Base-by-base conservation (phyloP, 2,888 invertebrate genomes). In the Nymphalis polychloros region DNA sequence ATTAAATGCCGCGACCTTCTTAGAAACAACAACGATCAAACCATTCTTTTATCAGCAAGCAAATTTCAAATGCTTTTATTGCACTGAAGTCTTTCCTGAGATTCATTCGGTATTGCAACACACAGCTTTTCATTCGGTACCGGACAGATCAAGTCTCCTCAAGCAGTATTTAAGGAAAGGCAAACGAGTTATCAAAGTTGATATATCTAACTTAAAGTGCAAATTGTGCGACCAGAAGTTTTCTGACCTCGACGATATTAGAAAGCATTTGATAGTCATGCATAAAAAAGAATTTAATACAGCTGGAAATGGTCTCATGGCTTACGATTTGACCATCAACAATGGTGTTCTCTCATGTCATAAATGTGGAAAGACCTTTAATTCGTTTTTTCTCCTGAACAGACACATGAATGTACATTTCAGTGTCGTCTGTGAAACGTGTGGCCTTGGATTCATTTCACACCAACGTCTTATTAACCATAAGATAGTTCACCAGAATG, bases 351-450 rank as follows among this genome's bases (percentile, higher is more conserved):
- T 91, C 0, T 79, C 87, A 0, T 92, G 92, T 65, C 87, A 88
- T 57, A 89, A 84, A 69, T 92, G 92, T 64, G 77, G 76, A 1
- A 91, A 92, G 71, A 81, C 83, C 0, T 92, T 92, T 64, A 90
- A 89, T 69, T 85, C 92, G 0, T 92, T 92, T 73, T 91, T 90
- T 63, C 78, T 90, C 17, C 73, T 92, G 2, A 92, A 91, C 50
- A 78, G 88, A 27, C 92, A 92, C 72, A 92, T 92, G 92, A 92
- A 92, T 57, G 91, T 78, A 0, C 92, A 92, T 76, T 92, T 85
- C 55, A 92, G 79, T 64, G 91, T 92, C 0, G 91, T 91, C 1
- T 92, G 92, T 68, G 92, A 92, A 72, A 90, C 87, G 0, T 92
- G 92, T 68, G 92, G 92, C 0, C 73, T 90, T 8, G 90, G 92